A percentile compares a stretch with the other conserved stretches of the same genome.
Conservation (phyloP, 2,888 invertebrate genomes). For the Dione juno region DNA sequence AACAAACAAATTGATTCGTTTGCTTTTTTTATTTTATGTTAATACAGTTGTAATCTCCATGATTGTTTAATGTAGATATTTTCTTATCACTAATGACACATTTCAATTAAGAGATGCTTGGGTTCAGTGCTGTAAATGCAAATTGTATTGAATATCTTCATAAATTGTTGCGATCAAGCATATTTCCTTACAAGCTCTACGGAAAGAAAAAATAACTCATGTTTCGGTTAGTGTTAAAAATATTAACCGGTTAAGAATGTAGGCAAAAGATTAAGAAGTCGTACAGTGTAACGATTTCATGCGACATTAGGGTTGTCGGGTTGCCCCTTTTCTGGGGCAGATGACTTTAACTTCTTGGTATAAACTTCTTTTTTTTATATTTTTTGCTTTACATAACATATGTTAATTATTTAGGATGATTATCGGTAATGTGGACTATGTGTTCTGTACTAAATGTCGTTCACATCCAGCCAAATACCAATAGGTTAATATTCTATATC, state of each 20-base stretch:
- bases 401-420: neutral
- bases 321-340: constrained; percentile 14
- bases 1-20: neutral
- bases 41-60: neutral
- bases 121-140: constrained; percentile 55
- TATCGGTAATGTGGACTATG: neutral
- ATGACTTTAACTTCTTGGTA: neutral
- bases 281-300: constrained; percentile 17
- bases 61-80: neutral
- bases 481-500: neutral
- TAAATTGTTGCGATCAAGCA: constrained; percentile 44
- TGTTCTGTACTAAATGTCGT: neutral
- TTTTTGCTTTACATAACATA: neutral
- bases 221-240: neutral
- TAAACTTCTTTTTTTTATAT: neutral
- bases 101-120: constrained; percentile 63
- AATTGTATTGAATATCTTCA: constrained; percentile 58
- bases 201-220: neutral
- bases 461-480: neutral
- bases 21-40: neutral
- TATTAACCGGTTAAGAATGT: constrained; percentile 20
- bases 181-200: neutral
- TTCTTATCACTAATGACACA: constrained; percentile 49
- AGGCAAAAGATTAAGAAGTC: constrained; percentile 21
- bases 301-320: constrained; percentile 22